Percentiles rank a stretch among this genome's conserved stretches.
Evolutionary conservation across 2,888 invertebrate genomes (phyloP).

Genomic region (Eupithecia exiguata): DNA sequence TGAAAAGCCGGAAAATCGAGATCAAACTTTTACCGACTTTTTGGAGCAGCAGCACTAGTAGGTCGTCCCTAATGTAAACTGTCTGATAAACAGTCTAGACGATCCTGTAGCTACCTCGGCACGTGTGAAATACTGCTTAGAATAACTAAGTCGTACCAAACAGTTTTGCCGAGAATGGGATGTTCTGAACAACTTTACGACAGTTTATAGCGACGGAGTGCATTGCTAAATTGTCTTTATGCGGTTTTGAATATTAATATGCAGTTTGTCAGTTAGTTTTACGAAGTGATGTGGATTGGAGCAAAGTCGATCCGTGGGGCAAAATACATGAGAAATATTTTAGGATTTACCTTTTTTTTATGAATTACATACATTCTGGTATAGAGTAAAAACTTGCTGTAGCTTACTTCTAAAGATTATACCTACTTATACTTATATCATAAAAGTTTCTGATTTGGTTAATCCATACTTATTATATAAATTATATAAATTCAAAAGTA

Average conservation of each 20-base stretch:
- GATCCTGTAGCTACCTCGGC: conserved; percentile 22
- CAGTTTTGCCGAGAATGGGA: conserved; percentile 12
- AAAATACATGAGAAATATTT: no score
- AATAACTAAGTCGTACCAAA: conserved; percentile 31
- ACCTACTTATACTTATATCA: no score
- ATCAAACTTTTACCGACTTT: neutral
- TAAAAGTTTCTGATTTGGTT: neutral
- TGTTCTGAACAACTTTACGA: conserved; percentile 7
- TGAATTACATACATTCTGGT: no score
- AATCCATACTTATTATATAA: no score
- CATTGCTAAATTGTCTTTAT: conserved; percentile 8
- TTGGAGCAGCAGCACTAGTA: conserved; percentile 29
- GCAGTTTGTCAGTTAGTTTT: neutral
- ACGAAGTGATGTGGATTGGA: neutral
- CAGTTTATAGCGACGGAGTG: conserved; percentile 4
- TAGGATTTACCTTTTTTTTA: no score
- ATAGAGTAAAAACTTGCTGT: no score
- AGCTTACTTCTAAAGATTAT: no score
- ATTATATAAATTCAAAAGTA: no score
- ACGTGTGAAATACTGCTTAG: conserved; percentile 37
- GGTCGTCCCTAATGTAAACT: conserved; percentile 46
- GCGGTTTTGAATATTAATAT: neutral
- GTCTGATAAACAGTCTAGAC: conserved; percentile 61
- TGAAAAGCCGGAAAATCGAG: neutral
- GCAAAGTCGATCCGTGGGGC: neutral